Percentiles rank a stretch among this genome's conserved stretches.
Conservation (phyloP, 2,113 vertebrate species). For the Acinonyx jubatus region DNA sequence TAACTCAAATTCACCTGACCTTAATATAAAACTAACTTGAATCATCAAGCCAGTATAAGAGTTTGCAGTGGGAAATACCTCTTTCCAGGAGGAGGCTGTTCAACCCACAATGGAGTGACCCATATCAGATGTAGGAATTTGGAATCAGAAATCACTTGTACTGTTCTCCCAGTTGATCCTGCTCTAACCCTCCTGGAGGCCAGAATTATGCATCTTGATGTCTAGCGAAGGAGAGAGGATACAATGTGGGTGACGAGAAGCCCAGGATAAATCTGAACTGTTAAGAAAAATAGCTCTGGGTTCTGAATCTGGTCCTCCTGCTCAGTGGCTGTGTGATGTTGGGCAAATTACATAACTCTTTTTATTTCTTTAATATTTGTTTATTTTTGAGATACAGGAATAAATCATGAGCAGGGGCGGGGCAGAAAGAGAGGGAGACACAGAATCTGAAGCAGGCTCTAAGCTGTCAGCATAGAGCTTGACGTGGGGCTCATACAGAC, state of each 20-base stretch:
- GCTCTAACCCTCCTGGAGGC: background rate
- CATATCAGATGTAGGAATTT: background rate
- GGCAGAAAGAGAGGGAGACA: no score
- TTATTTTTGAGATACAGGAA: no score
- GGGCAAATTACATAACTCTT: background rate
- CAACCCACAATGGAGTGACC: background rate
- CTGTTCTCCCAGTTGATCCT: background rate
- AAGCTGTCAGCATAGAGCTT: no score
- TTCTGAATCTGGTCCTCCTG: background rate
- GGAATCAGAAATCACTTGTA: background rate
- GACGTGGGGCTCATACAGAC: no score
- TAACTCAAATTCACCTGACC: background rate
- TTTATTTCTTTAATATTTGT: no score
- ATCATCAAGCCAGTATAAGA: background rate
- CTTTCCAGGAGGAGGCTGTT: slow-evolving; percentile 12
- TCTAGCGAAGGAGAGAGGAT: background rate
- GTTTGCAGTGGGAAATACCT: background rate
- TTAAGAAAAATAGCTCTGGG: background rate
- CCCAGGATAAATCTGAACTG: background rate
- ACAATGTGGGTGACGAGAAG: background rate
- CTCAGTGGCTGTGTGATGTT: background rate
- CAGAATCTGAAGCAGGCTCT: no score
- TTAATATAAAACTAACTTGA: background rate
- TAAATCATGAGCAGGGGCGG: no score
- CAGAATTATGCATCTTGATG: background rate